Evolutionary conservation across 1,140 invertebrate species (phyloP), one percentile per base, ranked within the genome.

Genomic region (Riptortus pedestris): DNA sequence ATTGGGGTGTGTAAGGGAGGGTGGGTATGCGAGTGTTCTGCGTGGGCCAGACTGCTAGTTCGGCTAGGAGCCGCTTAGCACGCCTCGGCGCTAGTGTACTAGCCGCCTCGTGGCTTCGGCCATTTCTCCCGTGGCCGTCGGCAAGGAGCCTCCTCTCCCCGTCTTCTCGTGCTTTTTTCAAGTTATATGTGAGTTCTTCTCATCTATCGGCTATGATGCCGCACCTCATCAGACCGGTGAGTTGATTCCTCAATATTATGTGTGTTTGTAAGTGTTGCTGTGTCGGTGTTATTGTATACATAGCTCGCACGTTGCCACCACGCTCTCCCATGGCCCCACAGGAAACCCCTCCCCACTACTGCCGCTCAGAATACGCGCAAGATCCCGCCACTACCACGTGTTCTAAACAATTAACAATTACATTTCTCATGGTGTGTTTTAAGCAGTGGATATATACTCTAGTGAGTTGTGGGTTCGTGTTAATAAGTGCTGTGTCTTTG

Each of bases 21-120:
- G 18, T 55, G 51, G 18, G 51, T 47, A n/a, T n/a, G 45, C 22
- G 51, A 24, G 22, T 18, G 31, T 7, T 5, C 5, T 14, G 31
- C 31, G 31, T 14, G 31, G 5, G 31, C 5, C 5, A 38, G 31
- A 5, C 5, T 7, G 12, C 22, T 55, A 55, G 51, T 55, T 55
- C 51, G 24, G 51, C 4, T 16, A 14, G 20, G 20, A 24, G 51
- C 51, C 51, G 24, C 51, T 47, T 24, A 26, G 18, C 51, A 55
- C 51, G 51, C 51, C 51, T 24, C 51, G 18, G 51, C 51, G 51
- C 51, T 55, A 55, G 51, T 55, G 51, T 12, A 12, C 20, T 24
- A 7, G 20, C 24, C 24, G 24, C 51, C 51, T 55, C 51, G 51
- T 55, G 51, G 51, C 51, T 55, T 55, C 51, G 51, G 51, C 51